Base-by-base conservation (phyloP, 2,797 vertebrate species). In the Poeciliopsis gracilis region DNA sequence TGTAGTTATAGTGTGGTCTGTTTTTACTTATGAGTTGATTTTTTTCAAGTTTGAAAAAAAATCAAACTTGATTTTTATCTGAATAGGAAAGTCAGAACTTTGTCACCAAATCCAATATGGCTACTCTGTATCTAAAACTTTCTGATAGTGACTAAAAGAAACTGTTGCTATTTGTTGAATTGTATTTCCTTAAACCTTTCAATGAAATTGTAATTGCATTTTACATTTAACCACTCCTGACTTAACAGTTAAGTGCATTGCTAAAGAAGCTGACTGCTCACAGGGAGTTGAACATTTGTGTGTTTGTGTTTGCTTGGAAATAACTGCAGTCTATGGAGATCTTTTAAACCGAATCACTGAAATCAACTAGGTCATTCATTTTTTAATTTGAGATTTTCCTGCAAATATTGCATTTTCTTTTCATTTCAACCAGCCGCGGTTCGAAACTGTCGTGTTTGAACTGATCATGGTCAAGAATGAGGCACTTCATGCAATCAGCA, bases 371-470 rank as follows among this genome's bases (percentile, higher is more conserved):
- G 38, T 45, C 20, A 41, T 5, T 67, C 10, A 25, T 45, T 28
- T 70, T 70, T n/a, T 28, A n/a, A 43, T n/a, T 45, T 70, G 67
- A 70, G 43, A 28, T 46, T 13, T 46, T 28, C 41, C 41, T 28
- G 43, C 13, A 70, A 28, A 70, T 18, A 5, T 69, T 69, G 10
- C 28, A 1, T 6, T 25, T 36, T n/a, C 30, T 53, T 41, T 66
- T 70, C 18, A 71, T 70, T 77, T 63, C 15, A 20, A 77, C 33
- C 78, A 96, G 95, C 95, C 95, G 25, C 90, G 93, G 51, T 96
- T 96, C 89, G 96, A 96, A 92, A 94, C 95, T 0, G 83, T 96
- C 70, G 83, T 95, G 83, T 94, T 94, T 0, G 96, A 96, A 75
- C 86, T 96, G 81, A 91, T 94, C 47, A 82, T 89, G 2, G 90